Evolutionary conservation across 2,888 invertebrate species (phyloP), one percentile per base, ranked within the genome.

Genomic region (Caenorhabditis macrosperma): DNA sequence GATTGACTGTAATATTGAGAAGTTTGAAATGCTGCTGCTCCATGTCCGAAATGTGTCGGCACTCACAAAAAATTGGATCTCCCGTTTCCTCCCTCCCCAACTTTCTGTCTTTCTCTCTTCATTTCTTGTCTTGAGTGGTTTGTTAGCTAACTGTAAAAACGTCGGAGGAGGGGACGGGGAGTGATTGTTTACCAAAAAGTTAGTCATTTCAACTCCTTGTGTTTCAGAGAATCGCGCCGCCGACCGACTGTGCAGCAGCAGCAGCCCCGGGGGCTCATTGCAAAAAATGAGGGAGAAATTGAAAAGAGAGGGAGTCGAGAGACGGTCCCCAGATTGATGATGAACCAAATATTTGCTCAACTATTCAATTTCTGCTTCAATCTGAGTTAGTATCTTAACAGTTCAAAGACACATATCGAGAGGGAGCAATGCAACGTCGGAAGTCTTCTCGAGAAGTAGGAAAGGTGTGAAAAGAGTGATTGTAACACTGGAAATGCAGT

Each of bases 171-270:
- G 54, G 55, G 20, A 50, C 55, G 22, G 15, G 60, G 28, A n/a
- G n/a, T 28, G 22, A 67, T 63, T 76, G 68, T 76, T 76, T 76
- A 67, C 66, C 76, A 68, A 76, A 75, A 68, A 76, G 76, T 76
- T 68, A 76, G 67, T 76, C 68, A 68, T 68, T 68, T 75, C 26
- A 9, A 30, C 38, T 24, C 41, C 64, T 60, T 52, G 30, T 75
- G 64, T 75, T 75, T 75, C 74, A 67, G 74, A 64, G 72, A 72
- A 72, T 72, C 48, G 35, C 30, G 41, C 20, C 67, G 38, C 67
- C 26, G 24, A 26, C 35, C 54, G 54, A 55, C 57, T 72, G 44
- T 72, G 63, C 63, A 63, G 59, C 28, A 44, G 44, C 20, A 28
- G 20, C n/a, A n/a, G n/a, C n/a, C n/a, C n/a, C 6, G 22, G 26